Percentiles rank a stretch among this genome's conserved stretches.
phyloP scores from a whole-genome alignment of 2,888 invertebrate species.

The Hirtodrosophila alboralis region DNA sequence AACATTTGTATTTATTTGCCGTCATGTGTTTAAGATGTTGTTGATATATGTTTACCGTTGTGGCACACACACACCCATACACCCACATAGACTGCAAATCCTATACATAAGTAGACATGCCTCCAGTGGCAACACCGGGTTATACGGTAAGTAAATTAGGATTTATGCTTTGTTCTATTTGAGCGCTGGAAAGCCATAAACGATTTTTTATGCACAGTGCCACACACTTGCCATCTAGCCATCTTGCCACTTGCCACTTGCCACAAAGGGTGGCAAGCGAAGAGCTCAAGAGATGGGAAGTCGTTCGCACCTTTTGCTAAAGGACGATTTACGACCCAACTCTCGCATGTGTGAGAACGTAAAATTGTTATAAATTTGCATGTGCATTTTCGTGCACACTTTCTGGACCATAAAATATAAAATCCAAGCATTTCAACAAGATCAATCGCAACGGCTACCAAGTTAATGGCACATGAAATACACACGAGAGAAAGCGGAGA shows the following conservation, averaged over 20 bases:
- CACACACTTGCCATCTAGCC: too few species aligned
- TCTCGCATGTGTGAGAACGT: conserved; percentile 78
- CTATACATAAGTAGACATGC: conserved; percentile 41
- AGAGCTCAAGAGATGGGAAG: conserved; percentile 18
- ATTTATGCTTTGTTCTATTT: conserved; percentile 78
- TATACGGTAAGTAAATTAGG: conserved; percentile 75
- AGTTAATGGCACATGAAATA: conserved; percentile 74
- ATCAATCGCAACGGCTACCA: conserved; percentile 71
- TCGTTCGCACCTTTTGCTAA: conserved; percentile 68
- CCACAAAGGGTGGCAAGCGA: conserved; percentile 26
- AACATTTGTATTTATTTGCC: conserved; percentile 78
- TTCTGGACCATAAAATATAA: conserved; percentile 59
- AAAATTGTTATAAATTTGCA: conserved; percentile 78
- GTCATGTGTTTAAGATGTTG: conserved; percentile 77
- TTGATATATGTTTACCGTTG: conserved; percentile 65
- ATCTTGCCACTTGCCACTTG: too few species aligned
- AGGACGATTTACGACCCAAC: conserved; percentile 70
- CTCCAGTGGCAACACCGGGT: conserved; percentile 56
- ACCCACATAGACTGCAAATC: conserved; percentile 9
- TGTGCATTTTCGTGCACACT: conserved; percentile 49
- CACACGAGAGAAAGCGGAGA: background rate
- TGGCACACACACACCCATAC: conserved; percentile 47
- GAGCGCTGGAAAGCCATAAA: conserved; percentile 77
- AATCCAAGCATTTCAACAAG: conserved; percentile 56
- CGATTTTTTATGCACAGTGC: conserved; percentile 74